phyloP scores from a whole-genome alignment of 2,797 vertebrate species.

The Typhlichthys subterraneus region DNA sequence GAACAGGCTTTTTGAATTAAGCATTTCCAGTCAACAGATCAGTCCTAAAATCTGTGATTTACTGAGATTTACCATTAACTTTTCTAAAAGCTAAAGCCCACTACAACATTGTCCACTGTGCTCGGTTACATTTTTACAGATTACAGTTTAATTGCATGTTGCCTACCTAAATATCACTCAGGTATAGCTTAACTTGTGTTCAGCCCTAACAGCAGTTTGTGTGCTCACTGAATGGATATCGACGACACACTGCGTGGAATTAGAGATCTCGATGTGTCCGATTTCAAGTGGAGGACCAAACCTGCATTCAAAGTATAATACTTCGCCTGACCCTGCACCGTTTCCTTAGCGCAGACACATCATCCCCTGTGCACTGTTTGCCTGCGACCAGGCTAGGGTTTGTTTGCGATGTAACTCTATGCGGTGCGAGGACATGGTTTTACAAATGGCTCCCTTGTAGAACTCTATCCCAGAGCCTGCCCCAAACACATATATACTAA shows the following conservation, averaged over 20 bases:
- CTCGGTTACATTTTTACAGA: slow-evolving; percentile 45
- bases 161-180: too few species aligned
- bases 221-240: slow-evolving; percentile 23
- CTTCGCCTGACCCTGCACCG: slow-evolving; percentile 30
- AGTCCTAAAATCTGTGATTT: slow-evolving; percentile 22
- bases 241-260: slow-evolving; percentile 16
- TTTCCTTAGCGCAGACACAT: slow-evolving; percentile 52
- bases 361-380: slow-evolving; percentile 41
- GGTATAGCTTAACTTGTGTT: too few species aligned
- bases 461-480: slow-evolving; percentile 16
- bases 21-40: slow-evolving; percentile 33
- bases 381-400: slow-evolving; percentile 52
- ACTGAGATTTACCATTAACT: slow-evolving; percentile 36
- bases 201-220: slow-evolving; percentile 38
- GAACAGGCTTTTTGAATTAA: slow-evolving; percentile 44
- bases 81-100: slow-evolving; percentile 33
- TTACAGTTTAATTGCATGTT: slow-evolving; percentile 2
- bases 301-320: slow-evolving; percentile 23
- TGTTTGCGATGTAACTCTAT: slow-evolving; percentile 65
- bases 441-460: slow-evolving; percentile 8
- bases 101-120: slow-evolving; percentile 60
- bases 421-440: slow-evolving; percentile 24
- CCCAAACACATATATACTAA: slow-evolving; percentile 23
- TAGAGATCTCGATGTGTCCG: slow-evolving; percentile 28
- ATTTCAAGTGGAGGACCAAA: slow-evolving; percentile 44